Evolutionary conservation across 2,797 vertebrate species (phyloP), one percentile per base, ranked within the genome.

Genomic region (Sandelia bainsii): DNA sequence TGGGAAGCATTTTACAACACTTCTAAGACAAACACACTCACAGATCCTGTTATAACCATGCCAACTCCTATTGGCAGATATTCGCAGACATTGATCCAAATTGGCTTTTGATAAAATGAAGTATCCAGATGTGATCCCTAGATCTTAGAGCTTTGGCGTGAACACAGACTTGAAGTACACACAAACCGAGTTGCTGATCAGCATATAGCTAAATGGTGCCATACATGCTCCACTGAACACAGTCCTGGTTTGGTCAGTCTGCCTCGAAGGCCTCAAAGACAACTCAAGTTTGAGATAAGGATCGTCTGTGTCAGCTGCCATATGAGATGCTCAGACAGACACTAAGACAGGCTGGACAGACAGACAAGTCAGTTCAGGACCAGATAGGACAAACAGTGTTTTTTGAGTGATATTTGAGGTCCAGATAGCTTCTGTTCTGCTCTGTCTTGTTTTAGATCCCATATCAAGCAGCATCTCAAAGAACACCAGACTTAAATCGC

Each of bases 351-450:
- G 27, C 19, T 1, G 48, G 75, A 72, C 49, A 25, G 60, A 69
- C 45, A 42, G 62, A 75, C 63, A 44, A 39, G 20, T 65, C 58
- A 19, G 13, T 65, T 51, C 46, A 22, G 34, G 45, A 50, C 25
- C 7, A 11, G 48, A 49, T 25, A 12, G 63, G 56, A 32, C 58
- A 63, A 57, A 29, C 16, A 54, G 54, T 34, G 42, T 56, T 71
- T 50, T 54, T 23, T 46, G 63, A 83, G 62, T 49, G 54, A 79
- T 74, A 75, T 81, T 75, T 59, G 29, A 34, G 20, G 59, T 63
- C 77, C 84, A 84, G 82, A 83, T 83, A 72, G 68, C 74, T 75
- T 71, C 60, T 27, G 60, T 80, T 82, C 65, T 67, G 75, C 79
- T 84, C 73, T 70, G 72, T 87, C 81, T 66, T 50, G 53, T 70